Percentiles rank a stretch among this genome's conserved stretches.
These are phyloP conservation scores for Odontamblyopus lacepedii DNA, from an alignment of 2,797 vertebrate species.

Conservation along the genomic window DNA sequence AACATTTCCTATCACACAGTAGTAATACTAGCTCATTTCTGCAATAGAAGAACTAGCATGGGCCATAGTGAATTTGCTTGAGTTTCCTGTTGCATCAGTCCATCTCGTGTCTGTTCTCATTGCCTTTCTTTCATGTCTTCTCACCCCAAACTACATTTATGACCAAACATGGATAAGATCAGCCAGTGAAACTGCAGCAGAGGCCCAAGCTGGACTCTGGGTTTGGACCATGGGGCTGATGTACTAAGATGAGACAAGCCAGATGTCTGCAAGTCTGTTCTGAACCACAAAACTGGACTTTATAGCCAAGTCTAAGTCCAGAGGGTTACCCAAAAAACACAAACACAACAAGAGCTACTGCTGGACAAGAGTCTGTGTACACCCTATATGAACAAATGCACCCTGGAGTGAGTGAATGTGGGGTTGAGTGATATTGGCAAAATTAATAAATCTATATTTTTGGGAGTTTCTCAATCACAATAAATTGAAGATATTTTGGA, in stretches of 20 bases:
- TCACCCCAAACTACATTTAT: constrained; percentile 55
- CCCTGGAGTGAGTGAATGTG: background rate
- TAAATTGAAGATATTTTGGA: too few relatives aligned
- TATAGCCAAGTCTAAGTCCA: constrained; percentile 59
- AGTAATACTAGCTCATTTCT: constrained; percentile 1
- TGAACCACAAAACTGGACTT: constrained; percentile 64
- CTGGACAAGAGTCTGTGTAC: background rate
- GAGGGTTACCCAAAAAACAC: background rate
- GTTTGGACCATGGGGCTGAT: constrained; percentile 22
- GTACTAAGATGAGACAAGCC: constrained; percentile 55
- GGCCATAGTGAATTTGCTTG: constrained; percentile 20
- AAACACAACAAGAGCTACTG: background rate
- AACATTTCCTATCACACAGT: too few relatives aligned
- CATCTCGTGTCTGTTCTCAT: constrained; percentile 60
- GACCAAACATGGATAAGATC: constrained; percentile 62
- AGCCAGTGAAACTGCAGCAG: constrained; percentile 27
- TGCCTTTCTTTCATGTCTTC: constrained; percentile 45
- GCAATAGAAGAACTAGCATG: constrained; percentile 8
- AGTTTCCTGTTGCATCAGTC: constrained; percentile 28
- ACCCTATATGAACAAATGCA: background rate
- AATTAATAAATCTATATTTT: too few relatives aligned
- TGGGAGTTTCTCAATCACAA: too few relatives aligned
- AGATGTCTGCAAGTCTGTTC: constrained; percentile 58
- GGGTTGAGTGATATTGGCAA: too few relatives aligned
- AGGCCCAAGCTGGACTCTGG: constrained; percentile 26